Base-by-base conservation (phyloP, 2,113 vertebrate genomes). In the Neodontobutis hainanensis region DNA sequence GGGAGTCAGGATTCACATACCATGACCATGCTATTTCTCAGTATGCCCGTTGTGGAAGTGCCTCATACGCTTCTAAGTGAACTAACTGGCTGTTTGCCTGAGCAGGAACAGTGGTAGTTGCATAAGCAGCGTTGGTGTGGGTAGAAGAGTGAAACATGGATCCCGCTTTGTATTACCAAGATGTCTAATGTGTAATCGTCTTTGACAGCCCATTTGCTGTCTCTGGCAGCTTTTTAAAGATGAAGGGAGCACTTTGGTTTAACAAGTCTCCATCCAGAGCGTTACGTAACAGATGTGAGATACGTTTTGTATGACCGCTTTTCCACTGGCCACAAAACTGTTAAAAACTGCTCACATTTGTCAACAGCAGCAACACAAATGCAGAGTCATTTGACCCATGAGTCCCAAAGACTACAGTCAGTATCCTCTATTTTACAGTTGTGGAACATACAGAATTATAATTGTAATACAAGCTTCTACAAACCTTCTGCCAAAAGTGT, bases 161-260 rank as follows among this genome's bases (percentile, higher is more conserved):
- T 73, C 64, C 61, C 53, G 70, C 61, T 77, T 83, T 81, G 65
- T 75, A 68, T 58, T 36, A 44, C 45, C 6, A 51, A 82, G 63
- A 80, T 68, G 75, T 65, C 57, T 78, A 71, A 82, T 75, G 61
- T 71, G 59, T 77, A 81, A 83, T 78, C 35, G 1, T 72, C 75
- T 80, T 56, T 74, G 66, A 86, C 66, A 5, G 75, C 38, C 65
- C 51, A 67, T 78, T 83, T 72, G 75, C 62, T 59, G 15, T 73
- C 63, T 80, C 42, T 70, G 52, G 48, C 45, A 15, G 51, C 61
- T 68, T 65, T 65, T 58, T 14, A 36, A 66, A 79, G 74, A 70
- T 50, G 49, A 65, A 55, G 43, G 15, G 55, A 51, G 42, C 38
- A 5, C 58, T 82, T 8, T n/a, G 47, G 55, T 68, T 79, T 63